Base-by-base conservation (phyloP, 2,888 invertebrate species). In the Trichopoda pennipes region DNA sequence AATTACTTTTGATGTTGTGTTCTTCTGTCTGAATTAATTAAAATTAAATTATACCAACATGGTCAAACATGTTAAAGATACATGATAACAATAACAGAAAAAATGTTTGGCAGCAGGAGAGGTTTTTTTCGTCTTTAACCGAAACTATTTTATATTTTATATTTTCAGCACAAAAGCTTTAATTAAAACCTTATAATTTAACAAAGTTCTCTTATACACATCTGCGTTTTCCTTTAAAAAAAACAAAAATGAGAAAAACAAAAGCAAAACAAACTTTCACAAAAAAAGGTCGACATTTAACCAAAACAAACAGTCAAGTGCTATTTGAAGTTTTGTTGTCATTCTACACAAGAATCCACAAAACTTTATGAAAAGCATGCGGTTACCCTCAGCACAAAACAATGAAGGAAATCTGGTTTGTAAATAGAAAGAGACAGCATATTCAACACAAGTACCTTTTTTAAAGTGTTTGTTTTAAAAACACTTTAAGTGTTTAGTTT, bases 41-140 rank as follows among this genome's bases (percentile, higher is more conserved):
- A 78, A 66, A 63, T 56, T 63, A 51, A 70, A 53, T 72, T 72
- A 72, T 60, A 63, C 49, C 64, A 72, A 64, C 78, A 78, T 78
- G 72, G 51, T 51, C 28, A 72, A 72, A 66, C 72, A 72, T 72
- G 64, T 44, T 64, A 12, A 35, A 64, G n/a, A n/a, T 58, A 72
- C 63, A 78, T 72, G 49, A 78, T 66, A 38, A 72, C 32, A 78
- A 72, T 72, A 32, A 64, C 70, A 64, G 32, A 19, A 63, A 76
- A 58, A 23, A 44, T 32, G n/a, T 9, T 32, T n/a, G 56, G 9
- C 16, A 21, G 38, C 28, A 17, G 35, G 4, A 60, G 12, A 17
- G 28, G 7, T 32, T 66, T 77, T 32, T 17, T 19, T n/a, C n/a
- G 14, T 53, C 53, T 69, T 8, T 19, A 14, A 7, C 6, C 49